These are phyloP conservation scores for Ochropacha duplaris DNA, from an alignment of 2,888 invertebrate genomes.

Conservation along the genomic window DNA sequence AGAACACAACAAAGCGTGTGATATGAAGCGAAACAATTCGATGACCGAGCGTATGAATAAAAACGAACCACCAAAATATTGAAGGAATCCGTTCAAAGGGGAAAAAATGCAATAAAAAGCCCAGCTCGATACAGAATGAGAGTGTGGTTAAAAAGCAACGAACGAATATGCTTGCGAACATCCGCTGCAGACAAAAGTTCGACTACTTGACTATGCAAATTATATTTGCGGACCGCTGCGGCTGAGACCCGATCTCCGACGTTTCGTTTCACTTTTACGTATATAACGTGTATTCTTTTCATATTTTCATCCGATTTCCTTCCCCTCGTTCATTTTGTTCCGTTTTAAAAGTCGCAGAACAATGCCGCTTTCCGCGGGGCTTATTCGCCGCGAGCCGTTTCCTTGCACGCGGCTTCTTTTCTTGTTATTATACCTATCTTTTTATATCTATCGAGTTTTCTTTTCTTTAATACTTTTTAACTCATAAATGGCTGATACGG, in stretches of 20 bases:
- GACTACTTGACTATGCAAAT: slow-evolving; percentile 84
- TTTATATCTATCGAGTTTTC: slow-evolving; percentile 78
- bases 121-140: slow-evolving; percentile 73
- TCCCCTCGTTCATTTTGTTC: slow-evolving; percentile 80
- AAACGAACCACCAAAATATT: slow-evolving; percentile 81
- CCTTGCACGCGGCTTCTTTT: slow-evolving; percentile 75
- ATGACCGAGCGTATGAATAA: slow-evolving; percentile 79
- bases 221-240: slow-evolving; percentile 82
- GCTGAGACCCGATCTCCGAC: slow-evolving; percentile 77
- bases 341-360: slow-evolving; percentile 80
- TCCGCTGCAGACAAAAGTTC: slow-evolving; percentile 81
- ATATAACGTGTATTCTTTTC: slow-evolving; percentile 81
- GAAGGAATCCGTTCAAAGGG: slow-evolving; percentile 82
- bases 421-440: slow-evolving; percentile 76
- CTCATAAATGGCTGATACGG: slow-evolving; percentile 81
- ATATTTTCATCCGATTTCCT: slow-evolving; percentile 83
- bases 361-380: slow-evolving; percentile 77
- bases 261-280: slow-evolving; percentile 80
- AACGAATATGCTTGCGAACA: slow-evolving; percentile 81
- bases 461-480: slow-evolving; percentile 81
- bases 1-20: slow-evolving; percentile 61
- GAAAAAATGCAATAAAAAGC: slow-evolving; percentile 80
- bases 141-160: slow-evolving; percentile 81
- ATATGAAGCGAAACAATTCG: slow-evolving; percentile 78
- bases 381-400: slow-evolving; percentile 79